These are phyloP conservation scores for Choristoneura rosaceana DNA, from an alignment of 2,888 invertebrate genomes.

Conservation along the genomic window DNA sequence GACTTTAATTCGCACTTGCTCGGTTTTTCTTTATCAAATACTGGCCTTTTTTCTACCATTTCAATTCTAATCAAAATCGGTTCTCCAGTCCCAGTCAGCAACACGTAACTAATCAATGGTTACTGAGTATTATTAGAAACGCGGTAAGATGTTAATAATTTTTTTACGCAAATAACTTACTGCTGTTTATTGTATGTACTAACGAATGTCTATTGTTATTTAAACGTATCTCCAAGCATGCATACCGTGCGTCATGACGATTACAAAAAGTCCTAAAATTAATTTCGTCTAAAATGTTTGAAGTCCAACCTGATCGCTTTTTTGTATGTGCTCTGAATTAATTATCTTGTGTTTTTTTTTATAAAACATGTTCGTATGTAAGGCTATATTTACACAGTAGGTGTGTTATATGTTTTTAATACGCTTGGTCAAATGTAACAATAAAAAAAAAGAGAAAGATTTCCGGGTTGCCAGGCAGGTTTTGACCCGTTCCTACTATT, in stretches of 20 bases:
- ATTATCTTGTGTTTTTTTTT: background rate
- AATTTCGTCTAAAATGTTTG: conserved; percentile 6
- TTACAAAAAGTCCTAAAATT: conserved; percentile 3
- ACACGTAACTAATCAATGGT: too few species aligned
- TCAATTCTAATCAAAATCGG: too few species aligned
- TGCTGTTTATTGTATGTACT: background rate
- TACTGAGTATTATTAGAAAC: background rate
- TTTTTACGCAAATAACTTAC: background rate
- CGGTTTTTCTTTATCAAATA: too few species aligned
- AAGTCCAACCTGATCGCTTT: conserved; percentile 11
- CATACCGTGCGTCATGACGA: conserved; percentile 8
- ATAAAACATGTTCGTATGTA: background rate
- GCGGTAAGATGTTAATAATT: background rate
- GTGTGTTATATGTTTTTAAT: too few species aligned
- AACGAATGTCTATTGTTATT: background rate
- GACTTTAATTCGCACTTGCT: too few species aligned
- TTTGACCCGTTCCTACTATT: too few species aligned
- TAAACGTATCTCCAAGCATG: background rate
- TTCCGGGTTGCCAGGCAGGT: too few species aligned
- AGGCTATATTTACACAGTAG: too few species aligned
- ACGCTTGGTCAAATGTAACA: too few species aligned
- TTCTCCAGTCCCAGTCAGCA: too few species aligned
- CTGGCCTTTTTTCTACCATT: too few species aligned
- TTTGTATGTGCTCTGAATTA: background rate
- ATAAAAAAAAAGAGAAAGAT: too few species aligned